Conservation (phyloP, 53 echinoderm and acorn worm species). For the Echinometra lucunter region DNA sequence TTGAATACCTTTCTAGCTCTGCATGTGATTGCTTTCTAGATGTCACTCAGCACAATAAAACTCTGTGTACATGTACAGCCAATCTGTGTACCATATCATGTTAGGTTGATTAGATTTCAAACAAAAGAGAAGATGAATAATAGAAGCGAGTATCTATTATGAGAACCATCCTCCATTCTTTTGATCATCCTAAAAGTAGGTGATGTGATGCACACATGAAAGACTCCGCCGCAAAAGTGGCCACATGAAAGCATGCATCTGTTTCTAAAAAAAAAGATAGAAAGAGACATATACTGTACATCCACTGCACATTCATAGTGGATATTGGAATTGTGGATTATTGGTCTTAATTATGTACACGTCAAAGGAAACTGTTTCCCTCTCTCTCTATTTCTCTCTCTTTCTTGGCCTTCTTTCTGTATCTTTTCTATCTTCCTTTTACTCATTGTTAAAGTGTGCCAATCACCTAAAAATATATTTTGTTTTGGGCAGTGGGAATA, state of each 20-base stretch:
- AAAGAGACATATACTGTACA: neutral
- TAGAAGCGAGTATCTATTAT: neutral
- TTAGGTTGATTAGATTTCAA: neutral
- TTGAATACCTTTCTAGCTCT: neutral
- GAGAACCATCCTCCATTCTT: neutral
- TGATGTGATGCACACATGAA: neutral
- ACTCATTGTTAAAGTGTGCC: too few relatives aligned
- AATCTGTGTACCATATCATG: neutral
- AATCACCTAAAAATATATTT: too few relatives aligned
- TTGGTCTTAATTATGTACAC: neutral
- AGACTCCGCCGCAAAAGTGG: neutral
- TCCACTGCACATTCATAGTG: too few relatives aligned
- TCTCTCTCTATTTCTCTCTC: conserved; percentile 23
- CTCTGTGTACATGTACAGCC: neutral
- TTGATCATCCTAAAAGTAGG: neutral
- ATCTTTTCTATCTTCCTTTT: too few relatives aligned
- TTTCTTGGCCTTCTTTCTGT: conserved; percentile 13
- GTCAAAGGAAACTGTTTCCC: neutral
- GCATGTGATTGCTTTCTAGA: neutral
- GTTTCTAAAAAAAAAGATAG: neutral
- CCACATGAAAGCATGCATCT: neutral
- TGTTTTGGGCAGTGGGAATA: too few relatives aligned
- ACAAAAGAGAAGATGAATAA: neutral
- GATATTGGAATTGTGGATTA: too few relatives aligned
- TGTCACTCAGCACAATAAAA: neutral